Percentiles rank a stretch among this genome's conserved stretches.
phyloP scores from a whole-genome alignment of 2,797 vertebrate genomes.

The Poecilia gillii region DNA sequence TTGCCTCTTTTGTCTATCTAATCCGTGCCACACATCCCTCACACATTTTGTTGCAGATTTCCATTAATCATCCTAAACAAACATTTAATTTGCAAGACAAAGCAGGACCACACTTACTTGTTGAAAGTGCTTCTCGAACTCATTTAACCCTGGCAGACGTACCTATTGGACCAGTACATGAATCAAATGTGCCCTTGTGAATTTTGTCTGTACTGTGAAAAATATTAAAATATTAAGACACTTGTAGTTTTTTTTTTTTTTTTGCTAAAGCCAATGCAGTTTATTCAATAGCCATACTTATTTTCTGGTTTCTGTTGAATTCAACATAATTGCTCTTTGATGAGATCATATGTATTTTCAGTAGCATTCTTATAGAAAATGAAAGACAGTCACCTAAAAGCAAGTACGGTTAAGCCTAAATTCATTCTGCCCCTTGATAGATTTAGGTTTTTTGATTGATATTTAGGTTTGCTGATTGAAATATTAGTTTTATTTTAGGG shows the following conservation, averaged over 20 bases:
- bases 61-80: slow-evolving; percentile 15
- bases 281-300: background rate
- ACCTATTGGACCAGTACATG: background rate
- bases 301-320: background rate
- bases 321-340: background rate
- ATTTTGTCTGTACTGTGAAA: background rate
- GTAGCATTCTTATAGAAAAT: background rate
- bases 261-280: background rate
- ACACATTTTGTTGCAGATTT: background rate
- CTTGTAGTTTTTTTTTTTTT: background rate
- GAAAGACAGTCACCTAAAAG: background rate
- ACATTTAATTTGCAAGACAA: slow-evolving; percentile 51
- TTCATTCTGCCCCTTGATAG: background rate
- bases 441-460: background rate
- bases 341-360: background rate
- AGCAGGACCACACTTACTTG: background rate
- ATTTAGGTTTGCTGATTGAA: background rate
- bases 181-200: background rate
- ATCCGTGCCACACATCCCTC: background rate
- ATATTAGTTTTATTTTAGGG: background rate
- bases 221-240: background rate
- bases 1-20: background rate
- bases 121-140: background rate
- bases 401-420: background rate
- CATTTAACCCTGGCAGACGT: background rate